Evolutionary conservation across 2,797 vertebrate species (phyloP).

Genomic region (Australoheros facetus): DNA sequence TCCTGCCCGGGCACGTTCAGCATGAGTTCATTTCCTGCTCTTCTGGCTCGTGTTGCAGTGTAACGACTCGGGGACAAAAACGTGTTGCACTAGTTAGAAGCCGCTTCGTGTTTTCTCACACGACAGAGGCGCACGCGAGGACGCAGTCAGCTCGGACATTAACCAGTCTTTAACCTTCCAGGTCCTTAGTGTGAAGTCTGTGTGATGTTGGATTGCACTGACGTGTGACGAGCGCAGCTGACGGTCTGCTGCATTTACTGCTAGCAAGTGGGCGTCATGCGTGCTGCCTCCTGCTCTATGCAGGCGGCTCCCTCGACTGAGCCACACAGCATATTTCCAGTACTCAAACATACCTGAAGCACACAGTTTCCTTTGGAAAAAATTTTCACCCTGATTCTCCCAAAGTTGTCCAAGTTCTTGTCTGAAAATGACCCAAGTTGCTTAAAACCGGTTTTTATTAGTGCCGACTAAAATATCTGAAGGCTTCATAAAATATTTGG

Average conservation of each 20-base stretch:
- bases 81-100: background rate
- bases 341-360: background rate
- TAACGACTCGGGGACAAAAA: background rate
- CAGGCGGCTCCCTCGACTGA: background rate
- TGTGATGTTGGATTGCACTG: background rate
- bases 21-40: conserved; percentile 33
- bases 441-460: background rate
- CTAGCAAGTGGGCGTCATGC: background rate
- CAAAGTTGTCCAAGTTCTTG: background rate
- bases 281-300: background rate
- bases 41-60: conserved; percentile 20
- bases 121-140: background rate
- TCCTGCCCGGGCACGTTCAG: conserved; percentile 33
- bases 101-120: background rate
- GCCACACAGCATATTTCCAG: background rate
- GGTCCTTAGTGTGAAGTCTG: background rate
- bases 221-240: background rate
- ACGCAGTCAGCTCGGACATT: fast-evolving
- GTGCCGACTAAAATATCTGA: background rate
- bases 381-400: background rate
- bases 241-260: background rate
- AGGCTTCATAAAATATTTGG: background rate
- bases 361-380: background rate
- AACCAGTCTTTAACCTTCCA: background rate
- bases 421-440: background rate